These are phyloP conservation scores for Crocodylus rhombifer DNA, from an alignment of 2,797 vertebrate genomes.

Conservation along the genomic window DNA sequence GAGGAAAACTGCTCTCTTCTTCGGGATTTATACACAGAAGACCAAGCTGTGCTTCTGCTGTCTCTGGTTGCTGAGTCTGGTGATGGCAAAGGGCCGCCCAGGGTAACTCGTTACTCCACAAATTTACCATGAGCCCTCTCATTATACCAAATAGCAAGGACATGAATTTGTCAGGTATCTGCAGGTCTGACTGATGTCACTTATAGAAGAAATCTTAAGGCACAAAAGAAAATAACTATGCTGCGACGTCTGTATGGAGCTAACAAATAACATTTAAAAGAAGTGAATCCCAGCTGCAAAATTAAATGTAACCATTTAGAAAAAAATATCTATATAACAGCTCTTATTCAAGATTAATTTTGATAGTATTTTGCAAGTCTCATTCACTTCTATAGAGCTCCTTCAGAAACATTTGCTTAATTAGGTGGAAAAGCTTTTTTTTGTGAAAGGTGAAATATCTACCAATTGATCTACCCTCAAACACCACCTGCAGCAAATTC, in stretches of 20 bases:
- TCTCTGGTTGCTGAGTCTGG: neutral
- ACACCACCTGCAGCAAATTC: neutral
- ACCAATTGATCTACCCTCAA: neutral
- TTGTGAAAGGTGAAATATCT: neutral
- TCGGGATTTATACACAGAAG: neutral
- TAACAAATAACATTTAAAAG: accelerated
- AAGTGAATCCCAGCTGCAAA: neutral
- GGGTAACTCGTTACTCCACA: neutral
- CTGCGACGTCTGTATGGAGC: neutral
- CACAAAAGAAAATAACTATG: neutral
- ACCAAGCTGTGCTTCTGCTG: neutral
- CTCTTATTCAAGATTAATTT: neutral
- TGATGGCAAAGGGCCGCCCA: accelerated
- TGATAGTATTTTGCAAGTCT: neutral
- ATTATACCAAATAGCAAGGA: neutral
- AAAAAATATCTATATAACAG: neutral
- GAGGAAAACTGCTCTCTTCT: neutral
- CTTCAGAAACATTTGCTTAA: neutral
- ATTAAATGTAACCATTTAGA: neutral
- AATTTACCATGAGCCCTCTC: too few species aligned
- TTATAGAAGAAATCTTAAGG: neutral
- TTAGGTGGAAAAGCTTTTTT: neutral
- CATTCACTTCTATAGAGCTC: neutral
- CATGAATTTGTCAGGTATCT: neutral
- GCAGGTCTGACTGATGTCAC: neutral